Conservation (phyloP, 2,888 invertebrate genomes). For the Drosophila pseudotalamancana region DNA sequence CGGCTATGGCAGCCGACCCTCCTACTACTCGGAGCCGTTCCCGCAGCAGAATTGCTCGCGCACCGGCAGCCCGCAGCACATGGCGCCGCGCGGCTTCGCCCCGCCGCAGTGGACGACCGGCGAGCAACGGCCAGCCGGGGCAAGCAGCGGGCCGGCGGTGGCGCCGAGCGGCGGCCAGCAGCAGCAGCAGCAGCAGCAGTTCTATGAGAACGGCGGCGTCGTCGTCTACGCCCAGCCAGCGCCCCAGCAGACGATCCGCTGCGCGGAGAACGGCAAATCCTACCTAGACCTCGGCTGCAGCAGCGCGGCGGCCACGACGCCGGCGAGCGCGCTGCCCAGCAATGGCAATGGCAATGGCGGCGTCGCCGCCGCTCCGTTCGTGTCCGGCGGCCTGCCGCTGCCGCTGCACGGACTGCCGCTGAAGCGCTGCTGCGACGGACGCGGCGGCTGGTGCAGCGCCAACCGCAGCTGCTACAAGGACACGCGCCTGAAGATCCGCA, state of each 20-base stretch:
- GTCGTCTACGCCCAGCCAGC: constrained; percentile 86
- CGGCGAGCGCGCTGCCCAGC: constrained; percentile 24
- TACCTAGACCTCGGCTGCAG: constrained; percentile 92
- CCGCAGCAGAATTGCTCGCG: constrained; percentile 84
- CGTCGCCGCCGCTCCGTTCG: constrained; percentile 39
- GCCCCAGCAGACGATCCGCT: constrained; percentile 93
- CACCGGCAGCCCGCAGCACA: constrained; percentile 85
- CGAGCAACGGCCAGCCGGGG: constrained; percentile 9
- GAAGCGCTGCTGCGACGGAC: constrained; percentile 89
- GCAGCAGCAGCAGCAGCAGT: constrained; percentile 59
- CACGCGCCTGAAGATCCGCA: constrained; percentile 93
- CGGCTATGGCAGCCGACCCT: constrained; percentile 82
- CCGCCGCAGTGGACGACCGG: constrained; percentile 73
- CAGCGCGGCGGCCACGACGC: constrained; percentile 84
- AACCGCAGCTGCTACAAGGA: constrained; percentile 92
- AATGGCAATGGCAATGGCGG: constrained; percentile 11
- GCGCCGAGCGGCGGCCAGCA: constrained; percentile 32
- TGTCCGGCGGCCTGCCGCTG: constrained; percentile 48
- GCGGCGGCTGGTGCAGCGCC: constrained; percentile 89
- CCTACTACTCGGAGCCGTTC: constrained; percentile 84
- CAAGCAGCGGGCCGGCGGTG: constrained; percentile 12
- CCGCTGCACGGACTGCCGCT: constrained; percentile 79
- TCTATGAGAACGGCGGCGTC: constrained; percentile 60
- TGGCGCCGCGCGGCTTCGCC: constrained; percentile 74
- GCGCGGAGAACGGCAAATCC: constrained; percentile 95